Base-by-base conservation (phyloP, 2,797 vertebrate species). In the Mormyrops boulengeri region DNA sequence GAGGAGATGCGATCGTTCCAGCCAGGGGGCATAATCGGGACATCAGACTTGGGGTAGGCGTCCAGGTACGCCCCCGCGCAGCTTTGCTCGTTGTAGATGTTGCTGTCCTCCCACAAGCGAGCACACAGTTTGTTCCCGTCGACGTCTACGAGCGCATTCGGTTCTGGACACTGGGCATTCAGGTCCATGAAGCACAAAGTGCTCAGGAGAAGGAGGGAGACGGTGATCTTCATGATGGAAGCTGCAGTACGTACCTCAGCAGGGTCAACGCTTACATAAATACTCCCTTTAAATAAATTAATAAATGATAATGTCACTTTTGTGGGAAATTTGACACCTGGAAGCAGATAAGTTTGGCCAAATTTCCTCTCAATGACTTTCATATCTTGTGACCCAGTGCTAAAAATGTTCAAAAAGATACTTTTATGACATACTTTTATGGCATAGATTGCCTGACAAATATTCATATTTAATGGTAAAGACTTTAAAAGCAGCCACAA, bases 21-120 rank as follows among this genome's bases (percentile, higher is more conserved):
- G 1, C 0, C 0, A 0, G 0, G 1, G 0, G 95, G 93, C 89
- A 96, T 91, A 91, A 90, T 95, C n/a, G 96, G 96, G 19, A 92
- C 9, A 14, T 96, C 96, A 0, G 90, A 1, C 0, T 0, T 86
- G 0, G 94, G 88, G 1, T 8, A 41, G 53, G 94, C 30, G 0
- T 91, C 12, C 2, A 96, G 86, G 80, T 62, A 92, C 0, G 82
- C 12, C 0, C 96, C 96, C 0, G 0, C 17, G 4, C 96, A 97
- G 94, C 96, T 96, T 52, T 95, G 92, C 0, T 95, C 92, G 0
- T 96, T 96, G 93, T 96, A 96, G 77, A 92, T 89, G 89, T 92
- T 91, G 89, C 95, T 96, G 93, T 94, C 2, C 5, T 95, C 91
- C 1, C 91, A 97, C 22, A 96, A 57, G 6, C 52, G 91, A 84